Evolutionary conservation across 2,888 invertebrate species (phyloP), one percentile per base, ranked within the genome.

Genomic region (Dryobotodes eremita): DNA sequence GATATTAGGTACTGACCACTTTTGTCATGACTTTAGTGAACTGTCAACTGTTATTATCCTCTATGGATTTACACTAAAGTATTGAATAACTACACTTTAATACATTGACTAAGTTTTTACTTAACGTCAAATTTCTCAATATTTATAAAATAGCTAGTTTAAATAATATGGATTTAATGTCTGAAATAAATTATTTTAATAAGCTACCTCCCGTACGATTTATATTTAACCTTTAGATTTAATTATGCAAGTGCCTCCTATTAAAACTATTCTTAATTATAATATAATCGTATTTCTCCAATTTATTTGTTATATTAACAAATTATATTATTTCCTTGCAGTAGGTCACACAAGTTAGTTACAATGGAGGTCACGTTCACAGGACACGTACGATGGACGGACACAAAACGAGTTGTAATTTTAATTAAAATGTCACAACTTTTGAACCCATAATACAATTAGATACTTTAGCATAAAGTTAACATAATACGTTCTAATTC

Each of bases 381-480:
- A 91, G 90, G 90, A 93, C 94, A 93, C 92, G 94, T 93, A 92
- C 92, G 90, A 90, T 90, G 91, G 89, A 90, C 90, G 88, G 90
- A 92, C 92, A 92, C 92, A 93, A 94, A 94, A 93, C 92, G 90
- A 93, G 92, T 92, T 92, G 91, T 94, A 93, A 95, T 94, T 95
- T 96, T 94, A 95, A 96, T 96, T 95, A 95, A 95, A 96, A 94
- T 92, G 93, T 94, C 95, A 92, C 92, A 95, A 94, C 94, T 95
- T 95, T 93, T 94, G 90, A 90, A 91, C 91, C 89, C 90, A 88
- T 90, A 89, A 92, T 91, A 91, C 88, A 90, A 91, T 92, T 91
- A 89, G 88, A 83, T 89, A 79, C 82, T 88, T 90, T 84, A 86
- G 82, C 82, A 81, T 82, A 89, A 89, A 88, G 88, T 88, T 82